Percentiles rank a stretch among this genome's conserved stretches.
These are phyloP conservation scores for Teleogryllus oceanicus DNA, from an alignment of 2,888 invertebrate genomes.

Conservation along the genomic window DNA sequence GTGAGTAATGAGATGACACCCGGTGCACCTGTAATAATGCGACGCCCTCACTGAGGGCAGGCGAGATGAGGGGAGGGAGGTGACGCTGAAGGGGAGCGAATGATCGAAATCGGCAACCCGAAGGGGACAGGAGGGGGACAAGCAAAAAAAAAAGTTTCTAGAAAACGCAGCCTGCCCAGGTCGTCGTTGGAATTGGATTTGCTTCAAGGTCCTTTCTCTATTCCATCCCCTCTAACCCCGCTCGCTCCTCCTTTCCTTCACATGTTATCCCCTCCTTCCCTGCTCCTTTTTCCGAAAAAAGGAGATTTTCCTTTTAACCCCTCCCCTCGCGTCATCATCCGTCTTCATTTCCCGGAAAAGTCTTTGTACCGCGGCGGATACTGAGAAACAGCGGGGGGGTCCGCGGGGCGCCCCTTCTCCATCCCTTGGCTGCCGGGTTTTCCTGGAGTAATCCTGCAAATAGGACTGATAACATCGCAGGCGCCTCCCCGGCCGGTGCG, in stretches of 20 bases:
- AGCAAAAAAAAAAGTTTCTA: too few species aligned
- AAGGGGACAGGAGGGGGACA: too few species aligned
- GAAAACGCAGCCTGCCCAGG: too few species aligned
- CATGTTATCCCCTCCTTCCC: not conserved
- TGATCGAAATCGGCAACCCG: too few species aligned
- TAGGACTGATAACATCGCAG: constrained; percentile 31
- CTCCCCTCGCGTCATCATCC: constrained; percentile 36
- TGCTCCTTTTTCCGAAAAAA: not conserved
- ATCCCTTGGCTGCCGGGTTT: not conserved
- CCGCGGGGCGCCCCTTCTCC: not conserved
- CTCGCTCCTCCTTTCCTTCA: constrained; percentile 12
- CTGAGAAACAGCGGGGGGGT: not conserved
- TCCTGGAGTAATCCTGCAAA: constrained; percentile 31
- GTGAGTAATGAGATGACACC: constrained; percentile 28
- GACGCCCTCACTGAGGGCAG: too few species aligned
- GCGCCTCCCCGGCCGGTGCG: not conserved
- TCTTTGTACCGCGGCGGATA: constrained; percentile 26
- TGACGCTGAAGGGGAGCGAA: too few species aligned
- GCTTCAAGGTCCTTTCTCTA: constrained; percentile 23
- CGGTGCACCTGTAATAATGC: not conserved
- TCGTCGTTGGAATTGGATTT: constrained; percentile 32
- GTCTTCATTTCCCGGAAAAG: constrained; percentile 35
- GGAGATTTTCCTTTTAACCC: constrained; percentile 30
- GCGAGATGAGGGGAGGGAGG: too few species aligned
- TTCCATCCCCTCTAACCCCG: not conserved